Conservation (phyloP, 2,797 vertebrate species). For the Tangara arthus region DNA sequence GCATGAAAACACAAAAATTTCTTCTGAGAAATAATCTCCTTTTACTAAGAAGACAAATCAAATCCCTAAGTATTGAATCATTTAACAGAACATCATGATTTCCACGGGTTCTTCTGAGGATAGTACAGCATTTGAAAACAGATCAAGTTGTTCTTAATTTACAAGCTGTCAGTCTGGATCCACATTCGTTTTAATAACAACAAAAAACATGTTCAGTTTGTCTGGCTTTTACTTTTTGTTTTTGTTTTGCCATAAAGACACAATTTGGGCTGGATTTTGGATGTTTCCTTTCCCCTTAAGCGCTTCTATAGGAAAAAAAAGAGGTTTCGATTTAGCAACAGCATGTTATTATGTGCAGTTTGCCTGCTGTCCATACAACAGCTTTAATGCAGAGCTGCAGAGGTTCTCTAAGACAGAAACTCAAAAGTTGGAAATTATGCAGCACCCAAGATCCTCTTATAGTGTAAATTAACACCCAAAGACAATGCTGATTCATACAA, state of each 20-base stretch:
- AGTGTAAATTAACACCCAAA: not conserved
- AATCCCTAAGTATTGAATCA: not conserved
- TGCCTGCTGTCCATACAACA: constrained; percentile 32
- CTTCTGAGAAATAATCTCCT: not conserved
- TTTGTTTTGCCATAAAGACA: constrained; percentile 20
- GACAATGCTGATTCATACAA: not conserved
- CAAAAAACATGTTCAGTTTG: constrained; percentile 34
- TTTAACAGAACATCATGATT: not conserved
- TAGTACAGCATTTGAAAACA: constrained; percentile 33
- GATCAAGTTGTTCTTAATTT: constrained; percentile 19
- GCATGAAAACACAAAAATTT: not conserved
- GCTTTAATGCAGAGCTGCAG: not conserved
- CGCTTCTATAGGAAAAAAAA: not conserved
- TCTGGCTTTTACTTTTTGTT: constrained; percentile 25
- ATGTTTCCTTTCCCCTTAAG: constrained; percentile 45
- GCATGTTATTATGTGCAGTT: constrained; percentile 4
- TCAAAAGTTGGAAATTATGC: not conserved
- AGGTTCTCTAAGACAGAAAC: not conserved
- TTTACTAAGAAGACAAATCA: not conserved
- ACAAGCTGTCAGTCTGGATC: constrained; percentile 42
- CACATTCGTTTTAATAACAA: constrained; percentile 35
- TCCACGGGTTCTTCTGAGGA: not conserved
- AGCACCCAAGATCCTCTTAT: not conserved
- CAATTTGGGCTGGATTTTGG: constrained; percentile 14
- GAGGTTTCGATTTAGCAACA: constrained; percentile 14